Evolutionary conservation across 2,797 vertebrate genomes (phyloP).

Genomic region (Pygocentrus nattereri): DNA sequence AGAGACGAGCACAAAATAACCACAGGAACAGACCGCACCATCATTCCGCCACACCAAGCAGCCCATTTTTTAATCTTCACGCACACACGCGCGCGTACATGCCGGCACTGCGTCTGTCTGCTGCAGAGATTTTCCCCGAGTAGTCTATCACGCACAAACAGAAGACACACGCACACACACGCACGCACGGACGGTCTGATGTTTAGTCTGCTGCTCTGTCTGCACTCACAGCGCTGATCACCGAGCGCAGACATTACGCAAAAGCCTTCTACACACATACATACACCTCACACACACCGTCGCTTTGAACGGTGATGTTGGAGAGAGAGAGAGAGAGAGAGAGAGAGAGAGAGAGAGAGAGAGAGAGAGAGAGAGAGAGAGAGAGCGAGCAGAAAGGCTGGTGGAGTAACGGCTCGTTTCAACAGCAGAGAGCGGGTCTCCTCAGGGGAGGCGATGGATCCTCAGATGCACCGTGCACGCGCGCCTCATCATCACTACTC

Average conservation of each 20-base stretch:
- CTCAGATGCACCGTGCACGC: conserved; percentile 64
- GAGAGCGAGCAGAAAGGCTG: conserved; percentile 31
- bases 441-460: conserved; percentile 66
- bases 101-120: conserved; percentile 81
- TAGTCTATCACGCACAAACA: conserved; percentile 3
- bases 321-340: no score
- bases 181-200: background rate
- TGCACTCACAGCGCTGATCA: background rate
- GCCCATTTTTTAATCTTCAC: background rate
- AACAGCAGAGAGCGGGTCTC: background rate
- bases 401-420: conserved; percentile 64
- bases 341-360: no score
- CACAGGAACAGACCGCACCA: conserved; percentile 15
- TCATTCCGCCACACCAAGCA: conserved; percentile 1
- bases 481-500: conserved; percentile 39
- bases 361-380: no score
- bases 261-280: background rate
- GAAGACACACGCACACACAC: background rate
- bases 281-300: conserved; percentile 1
- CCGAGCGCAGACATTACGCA: conserved; percentile 54
- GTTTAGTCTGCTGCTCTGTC: background rate
- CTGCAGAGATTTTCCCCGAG: conserved; percentile 65
- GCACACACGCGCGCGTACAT: conserved; percentile 18
- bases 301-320: conserved; percentile 12
- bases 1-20: conserved; percentile 14